These are phyloP conservation scores for Aix galericulata DNA, from an alignment of 2,113 vertebrate genomes.

Conservation along the genomic window DNA sequence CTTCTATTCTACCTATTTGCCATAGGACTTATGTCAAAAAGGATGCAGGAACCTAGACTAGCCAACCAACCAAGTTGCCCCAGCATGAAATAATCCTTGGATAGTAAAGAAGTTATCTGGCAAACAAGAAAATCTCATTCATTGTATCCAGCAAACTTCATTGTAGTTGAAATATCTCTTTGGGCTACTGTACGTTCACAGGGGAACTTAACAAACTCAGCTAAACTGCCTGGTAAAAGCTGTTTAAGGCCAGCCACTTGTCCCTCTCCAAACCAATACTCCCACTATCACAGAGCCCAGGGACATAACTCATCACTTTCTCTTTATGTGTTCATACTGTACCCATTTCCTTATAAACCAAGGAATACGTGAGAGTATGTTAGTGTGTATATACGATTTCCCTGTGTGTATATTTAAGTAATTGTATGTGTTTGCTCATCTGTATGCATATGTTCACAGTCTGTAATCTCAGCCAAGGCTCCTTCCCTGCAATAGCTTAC, in stretches of 20 bases:
- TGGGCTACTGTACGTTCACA: neutral
- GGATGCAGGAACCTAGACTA: neutral
- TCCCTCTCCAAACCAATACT: neutral
- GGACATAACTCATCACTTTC: neutral
- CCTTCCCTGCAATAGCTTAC: neutral
- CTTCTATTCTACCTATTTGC: neutral
- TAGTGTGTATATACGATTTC: neutral
- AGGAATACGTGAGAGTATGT: neutral
- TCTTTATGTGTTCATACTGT: neutral
- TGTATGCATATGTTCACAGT: neutral
- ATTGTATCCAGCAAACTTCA: neutral
- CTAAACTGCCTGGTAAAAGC: neutral
- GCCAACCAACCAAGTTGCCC: neutral
- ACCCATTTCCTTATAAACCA: neutral
- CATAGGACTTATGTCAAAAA: neutral
- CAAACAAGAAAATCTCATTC: neutral
- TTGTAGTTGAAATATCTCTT: neutral
- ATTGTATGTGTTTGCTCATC: neutral
- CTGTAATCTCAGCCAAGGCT: neutral
- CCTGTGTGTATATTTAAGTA: neutral
- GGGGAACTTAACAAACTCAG: neutral
- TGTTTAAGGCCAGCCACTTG: neutral
- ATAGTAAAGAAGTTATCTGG: neutral
- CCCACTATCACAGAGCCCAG: neutral
- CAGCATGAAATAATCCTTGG: neutral